These are phyloP conservation scores for Hycleus cichorii DNA, from an alignment of 1,140 invertebrate species.

Conservation along the genomic window DNA sequence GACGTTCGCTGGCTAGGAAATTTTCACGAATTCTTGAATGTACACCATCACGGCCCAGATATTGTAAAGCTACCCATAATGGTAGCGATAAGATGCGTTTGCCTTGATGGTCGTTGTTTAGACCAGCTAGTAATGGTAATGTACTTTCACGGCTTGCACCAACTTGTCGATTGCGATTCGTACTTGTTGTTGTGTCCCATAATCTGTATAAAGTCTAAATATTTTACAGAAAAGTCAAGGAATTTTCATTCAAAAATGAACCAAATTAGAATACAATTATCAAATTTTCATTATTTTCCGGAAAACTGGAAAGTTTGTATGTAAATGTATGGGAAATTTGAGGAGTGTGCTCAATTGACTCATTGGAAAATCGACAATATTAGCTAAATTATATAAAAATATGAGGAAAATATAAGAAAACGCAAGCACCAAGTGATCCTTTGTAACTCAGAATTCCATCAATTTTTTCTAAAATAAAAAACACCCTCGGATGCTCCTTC, in stretches of 20 bases:
- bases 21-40: slow-evolving; percentile 62
- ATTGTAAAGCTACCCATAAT: slow-evolving; percentile 74
- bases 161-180: slow-evolving; percentile 42
- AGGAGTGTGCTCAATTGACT: too few species aligned
- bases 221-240: slow-evolving; percentile 32
- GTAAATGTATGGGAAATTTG: too few species aligned
- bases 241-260: neutral
- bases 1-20: slow-evolving; percentile 65
- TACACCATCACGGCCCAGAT: slow-evolving; percentile 68
- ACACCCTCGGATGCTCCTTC: too few species aligned
- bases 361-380: too few species aligned
- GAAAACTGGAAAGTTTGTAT: too few species aligned
- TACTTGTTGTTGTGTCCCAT: slow-evolving; percentile 34
- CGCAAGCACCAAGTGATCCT: too few species aligned
- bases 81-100: slow-evolving; percentile 68
- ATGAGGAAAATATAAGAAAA: too few species aligned
- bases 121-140: slow-evolving; percentile 63
- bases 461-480: too few species aligned
- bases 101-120: slow-evolving; percentile 46
- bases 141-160: slow-evolving; percentile 55
- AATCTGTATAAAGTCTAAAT: slow-evolving; percentile 50
- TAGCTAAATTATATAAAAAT: too few species aligned
- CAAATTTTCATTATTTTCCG: too few species aligned
- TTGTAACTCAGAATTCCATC: too few species aligned
- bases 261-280: too few species aligned